Percentiles rank a stretch among this genome's conserved stretches.
Evolutionary conservation across 1,140 invertebrate species (phyloP).

Genomic region (Maniola jurtina): DNA sequence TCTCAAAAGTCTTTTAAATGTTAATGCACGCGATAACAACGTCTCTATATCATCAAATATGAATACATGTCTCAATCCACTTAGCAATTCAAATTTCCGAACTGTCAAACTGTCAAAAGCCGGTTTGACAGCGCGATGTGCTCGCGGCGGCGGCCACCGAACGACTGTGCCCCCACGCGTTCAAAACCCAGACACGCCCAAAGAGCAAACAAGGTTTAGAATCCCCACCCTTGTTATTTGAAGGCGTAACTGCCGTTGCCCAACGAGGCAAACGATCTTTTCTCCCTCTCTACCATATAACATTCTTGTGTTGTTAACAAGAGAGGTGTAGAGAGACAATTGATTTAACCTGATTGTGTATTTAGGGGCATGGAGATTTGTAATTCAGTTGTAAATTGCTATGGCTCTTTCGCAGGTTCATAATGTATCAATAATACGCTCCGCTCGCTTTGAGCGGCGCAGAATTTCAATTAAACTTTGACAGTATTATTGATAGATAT

Average conservation of each 20-base stretch:
- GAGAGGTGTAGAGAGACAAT: slow-evolving; percentile 45
- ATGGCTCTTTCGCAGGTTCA: slow-evolving; percentile 62
- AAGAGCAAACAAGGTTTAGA: slow-evolving; percentile 61
- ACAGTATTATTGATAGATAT: slow-evolving; percentile 77
- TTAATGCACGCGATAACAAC: background rate
- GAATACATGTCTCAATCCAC: slow-evolving; percentile 37
- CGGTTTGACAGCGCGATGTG: slow-evolving; percentile 22
- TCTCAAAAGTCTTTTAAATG: background rate
- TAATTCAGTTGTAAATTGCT: slow-evolving; percentile 75
- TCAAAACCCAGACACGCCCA: slow-evolving; percentile 54
- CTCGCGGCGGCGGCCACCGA: slow-evolving; percentile 54
- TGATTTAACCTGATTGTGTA: slow-evolving; percentile 73
- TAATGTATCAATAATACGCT: slow-evolving; percentile 75
- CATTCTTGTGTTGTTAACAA: slow-evolving; percentile 14
- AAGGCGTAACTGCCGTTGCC: slow-evolving; percentile 56
- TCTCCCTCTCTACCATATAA: slow-evolving; percentile 26
- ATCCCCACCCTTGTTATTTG: slow-evolving; percentile 43
- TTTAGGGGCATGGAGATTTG: slow-evolving; percentile 72
- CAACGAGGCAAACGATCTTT: slow-evolving; percentile 35
- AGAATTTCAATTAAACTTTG: slow-evolving; percentile 76
- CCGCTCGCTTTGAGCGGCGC: slow-evolving; percentile 51
- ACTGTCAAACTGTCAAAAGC: slow-evolving; percentile 58
- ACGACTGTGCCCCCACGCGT: slow-evolving; percentile 49
- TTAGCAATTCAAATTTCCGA: slow-evolving; percentile 41
- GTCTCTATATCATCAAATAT: slow-evolving; percentile 8